Conservation (phyloP, 2,888 invertebrate genomes). For the Phaedon cochleariae region DNA sequence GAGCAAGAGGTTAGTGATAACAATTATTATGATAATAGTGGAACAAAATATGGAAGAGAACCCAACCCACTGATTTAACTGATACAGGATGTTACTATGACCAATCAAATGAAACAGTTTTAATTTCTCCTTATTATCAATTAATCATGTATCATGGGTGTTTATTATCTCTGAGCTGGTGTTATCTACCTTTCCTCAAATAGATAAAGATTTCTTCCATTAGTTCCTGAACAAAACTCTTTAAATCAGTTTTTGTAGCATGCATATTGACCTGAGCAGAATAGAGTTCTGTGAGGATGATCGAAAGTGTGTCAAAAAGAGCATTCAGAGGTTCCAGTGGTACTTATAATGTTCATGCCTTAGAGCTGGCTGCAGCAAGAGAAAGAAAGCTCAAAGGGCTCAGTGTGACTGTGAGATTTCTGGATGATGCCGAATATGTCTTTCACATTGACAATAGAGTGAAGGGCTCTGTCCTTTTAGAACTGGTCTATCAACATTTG, state of each 20-base stretch:
- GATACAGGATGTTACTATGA: neutral
- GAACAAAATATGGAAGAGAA: neutral
- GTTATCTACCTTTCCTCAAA: neutral
- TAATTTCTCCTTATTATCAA: neutral
- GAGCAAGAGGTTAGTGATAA: slow-evolving; percentile 1
- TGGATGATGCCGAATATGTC: slow-evolving; percentile 93
- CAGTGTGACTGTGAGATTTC: slow-evolving; percentile 89
- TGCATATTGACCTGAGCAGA: slow-evolving; percentile 19
- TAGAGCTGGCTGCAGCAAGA: slow-evolving; percentile 85
- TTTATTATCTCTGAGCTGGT: neutral
- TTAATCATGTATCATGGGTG: neutral
- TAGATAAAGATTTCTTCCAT: no score
- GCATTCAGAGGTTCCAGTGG: slow-evolving; percentile 91
- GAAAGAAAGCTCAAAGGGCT: slow-evolving; percentile 84
- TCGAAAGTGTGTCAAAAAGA: slow-evolving; percentile 78
- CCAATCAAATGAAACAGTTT: neutral
- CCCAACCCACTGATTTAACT: neutral
- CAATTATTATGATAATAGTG: neutral
- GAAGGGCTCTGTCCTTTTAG: slow-evolving; percentile 88
- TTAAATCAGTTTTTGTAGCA: slow-evolving; percentile 14
- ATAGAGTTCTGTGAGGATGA: slow-evolving; percentile 64
- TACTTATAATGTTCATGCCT: slow-evolving; percentile 95
- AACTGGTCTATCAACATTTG: slow-evolving; percentile 93
- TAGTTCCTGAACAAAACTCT: no score
- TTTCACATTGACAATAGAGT: slow-evolving; percentile 97